Percentiles rank a stretch among this genome's conserved stretches.
Evolutionary conservation across 2,113 vertebrate species (phyloP).

Genomic region (Elephantulus edwardii): DNA sequence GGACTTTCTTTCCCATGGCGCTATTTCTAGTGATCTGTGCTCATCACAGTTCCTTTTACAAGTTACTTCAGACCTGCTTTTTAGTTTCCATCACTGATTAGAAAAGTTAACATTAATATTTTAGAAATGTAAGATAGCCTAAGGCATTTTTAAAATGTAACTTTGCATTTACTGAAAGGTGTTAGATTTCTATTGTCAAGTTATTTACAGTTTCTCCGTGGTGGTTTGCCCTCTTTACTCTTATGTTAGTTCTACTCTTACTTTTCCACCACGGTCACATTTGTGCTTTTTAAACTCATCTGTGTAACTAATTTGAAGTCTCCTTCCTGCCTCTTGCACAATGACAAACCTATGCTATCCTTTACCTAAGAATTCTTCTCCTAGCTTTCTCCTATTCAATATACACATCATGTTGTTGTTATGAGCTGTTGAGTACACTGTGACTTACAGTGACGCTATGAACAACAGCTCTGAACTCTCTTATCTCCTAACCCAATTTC

Average conservation of each 20-base stretch:
- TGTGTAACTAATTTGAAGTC: neutral
- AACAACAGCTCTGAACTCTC: no score
- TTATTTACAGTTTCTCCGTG: neutral
- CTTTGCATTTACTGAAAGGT: neutral
- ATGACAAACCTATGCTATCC: accelerated
- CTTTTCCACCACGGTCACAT: neutral
- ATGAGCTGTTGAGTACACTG: no score
- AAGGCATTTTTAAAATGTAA: neutral
- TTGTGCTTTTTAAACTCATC: neutral
- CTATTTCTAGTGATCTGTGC: neutral
- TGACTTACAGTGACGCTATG: no score
- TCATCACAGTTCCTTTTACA: neutral
- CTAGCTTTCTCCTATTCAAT: accelerated
- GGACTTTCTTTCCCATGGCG: neutral
- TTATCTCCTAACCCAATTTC: no score
- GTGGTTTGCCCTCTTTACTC: neutral
- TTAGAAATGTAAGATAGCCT: neutral
- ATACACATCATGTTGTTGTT: no score
- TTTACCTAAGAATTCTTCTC: no score
- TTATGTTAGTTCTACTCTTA: neutral
- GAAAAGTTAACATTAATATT: neutral
- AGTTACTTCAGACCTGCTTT: slow-evolving; percentile 16
- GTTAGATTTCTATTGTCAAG: neutral
- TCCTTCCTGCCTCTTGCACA: no score
- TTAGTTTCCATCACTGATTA: neutral